Evolutionary conservation across 2,888 invertebrate species (phyloP).

Genomic region (Drosophila mercatorum): DNA sequence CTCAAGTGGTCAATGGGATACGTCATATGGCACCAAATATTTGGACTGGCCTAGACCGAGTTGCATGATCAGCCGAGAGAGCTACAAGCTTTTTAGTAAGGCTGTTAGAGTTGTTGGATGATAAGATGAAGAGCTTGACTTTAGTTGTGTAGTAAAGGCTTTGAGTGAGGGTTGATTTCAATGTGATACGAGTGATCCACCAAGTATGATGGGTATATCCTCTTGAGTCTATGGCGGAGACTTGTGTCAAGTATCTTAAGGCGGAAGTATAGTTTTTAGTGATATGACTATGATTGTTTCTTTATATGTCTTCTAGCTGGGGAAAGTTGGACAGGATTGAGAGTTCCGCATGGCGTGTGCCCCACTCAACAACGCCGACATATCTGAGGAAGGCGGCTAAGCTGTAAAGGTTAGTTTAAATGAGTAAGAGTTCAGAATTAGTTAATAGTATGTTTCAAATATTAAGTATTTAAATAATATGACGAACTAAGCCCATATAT

Average conservation of each 20-base stretch:
- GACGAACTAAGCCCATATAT: too few species aligned
- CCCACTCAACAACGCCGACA: too few species aligned
- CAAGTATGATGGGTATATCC: not conserved
- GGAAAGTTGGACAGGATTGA: too few species aligned
- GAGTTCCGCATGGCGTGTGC: too few species aligned
- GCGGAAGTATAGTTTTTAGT: not conserved
- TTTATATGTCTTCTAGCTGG: not conserved
- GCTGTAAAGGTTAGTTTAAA: too few species aligned
- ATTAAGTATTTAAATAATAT: too few species aligned
- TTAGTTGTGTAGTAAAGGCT: not conserved
- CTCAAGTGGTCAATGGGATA: conserved; percentile 26
- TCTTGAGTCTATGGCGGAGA: not conserved
- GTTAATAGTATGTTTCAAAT: too few species aligned
- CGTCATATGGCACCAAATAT: not conserved
- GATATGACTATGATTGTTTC: not conserved
- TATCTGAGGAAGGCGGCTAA: too few species aligned
- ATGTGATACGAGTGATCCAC: too few species aligned
- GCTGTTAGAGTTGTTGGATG: not conserved
- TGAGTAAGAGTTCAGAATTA: too few species aligned
- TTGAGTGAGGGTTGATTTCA: not conserved
- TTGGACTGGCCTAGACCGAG: not conserved
- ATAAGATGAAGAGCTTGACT: too few species aligned
- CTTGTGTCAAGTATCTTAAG: not conserved
- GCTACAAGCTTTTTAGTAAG: not conserved
- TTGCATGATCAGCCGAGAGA: not conserved